Evolutionary conservation across 1,140 invertebrate species (phyloP), one percentile per base, ranked within the genome.

Genomic region (Drosophila navojoa): DNA sequence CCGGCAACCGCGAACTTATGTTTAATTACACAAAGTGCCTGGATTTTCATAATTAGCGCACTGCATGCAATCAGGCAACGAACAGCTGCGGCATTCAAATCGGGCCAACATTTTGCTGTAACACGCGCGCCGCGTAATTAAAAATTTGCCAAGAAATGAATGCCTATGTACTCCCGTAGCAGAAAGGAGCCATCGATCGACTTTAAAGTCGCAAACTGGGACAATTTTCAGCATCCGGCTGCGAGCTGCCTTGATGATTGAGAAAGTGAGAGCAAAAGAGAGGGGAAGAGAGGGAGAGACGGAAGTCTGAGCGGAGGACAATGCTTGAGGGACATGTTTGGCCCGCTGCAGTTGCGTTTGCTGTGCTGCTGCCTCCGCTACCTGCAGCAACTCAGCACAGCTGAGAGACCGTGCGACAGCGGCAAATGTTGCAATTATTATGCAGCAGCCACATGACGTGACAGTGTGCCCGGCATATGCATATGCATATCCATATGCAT

Each of bases 391-490:
- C 71, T 45, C 70, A 76, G 44, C 68, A 64, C 82, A 76, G 75
- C 76, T 71, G 72, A 81, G 77, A 76, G 77, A 76, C 77, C 71
- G 63, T 67, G 69, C 62, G 59, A 55, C 79, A 74, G 52, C 64
- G 27, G 76, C 72, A 87, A 87, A 87, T 89, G 79, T 82, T 77
- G 82, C 82, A 87, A 87, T 87, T 87, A 87, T 85, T 77, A 84
- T 87, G 79, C 78, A 79, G 55, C 72, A 76, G 70, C 54, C 63
- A 77, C 67, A 77, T 76, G 76, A 77, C 57, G 61, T 60, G 70
- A 55, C 57, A 45, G 64, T 66, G 50, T 70, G 64, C 55, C 50
- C 67, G 59, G 66, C 71, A 19, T 62, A 54, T 66, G 59, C 32
- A 57, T 54, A 38, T 38, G 35, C 35, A 38, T 38, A 29, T 29